Evolutionary conservation across 1,140 invertebrate genomes (phyloP), one percentile per base, ranked within the genome.

Genomic region (Ylistrum balloti): DNA sequence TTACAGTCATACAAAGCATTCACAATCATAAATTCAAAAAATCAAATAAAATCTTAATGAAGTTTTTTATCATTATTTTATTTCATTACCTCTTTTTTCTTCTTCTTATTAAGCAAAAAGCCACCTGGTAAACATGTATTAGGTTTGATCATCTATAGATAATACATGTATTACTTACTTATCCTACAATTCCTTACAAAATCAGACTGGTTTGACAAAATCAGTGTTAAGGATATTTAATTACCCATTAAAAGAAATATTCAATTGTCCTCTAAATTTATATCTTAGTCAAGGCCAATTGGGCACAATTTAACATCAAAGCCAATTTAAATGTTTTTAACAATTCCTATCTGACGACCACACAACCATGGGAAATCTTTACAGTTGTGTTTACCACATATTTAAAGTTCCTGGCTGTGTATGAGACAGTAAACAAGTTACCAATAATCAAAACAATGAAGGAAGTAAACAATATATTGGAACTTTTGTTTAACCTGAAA

Each of bases 261-360:
- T 28, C n/a, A n/a, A 74, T 74, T 74, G 56, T 28, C 56, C 17
- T 74, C 28, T 3, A 74, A 3, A 28, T 74, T n/a, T 74, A 28
- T 74, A 74, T 28, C 56, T 74, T 28, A 74, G 56, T 28, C 56
- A 28, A 28, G 56, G 56, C 28, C 56, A 74, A 74, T 74, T 74
- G n/a, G n/a, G n/a, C 56, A 74, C 56, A 74, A 74, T 74, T 74
- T 28, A 74, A 74, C 56, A 74, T 28, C 56, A 74, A 74, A 74
- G 56, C 5, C 9, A 74, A 28, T 74, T 74, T 74, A 74, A 74
- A 74, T n/a, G 22, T n/a, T 28, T 74, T 74, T 74, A 74, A 28
- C 7, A n/a, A 74, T n/a, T 74, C 56, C 22, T 74, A 74, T 28
- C 56, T 74, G 0, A n/a, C 28, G 56, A 74, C 56, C 2, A n/a